Evolutionary conservation across 2,113 vertebrate species (phyloP).

Genomic region (Hepsetus odoe): DNA sequence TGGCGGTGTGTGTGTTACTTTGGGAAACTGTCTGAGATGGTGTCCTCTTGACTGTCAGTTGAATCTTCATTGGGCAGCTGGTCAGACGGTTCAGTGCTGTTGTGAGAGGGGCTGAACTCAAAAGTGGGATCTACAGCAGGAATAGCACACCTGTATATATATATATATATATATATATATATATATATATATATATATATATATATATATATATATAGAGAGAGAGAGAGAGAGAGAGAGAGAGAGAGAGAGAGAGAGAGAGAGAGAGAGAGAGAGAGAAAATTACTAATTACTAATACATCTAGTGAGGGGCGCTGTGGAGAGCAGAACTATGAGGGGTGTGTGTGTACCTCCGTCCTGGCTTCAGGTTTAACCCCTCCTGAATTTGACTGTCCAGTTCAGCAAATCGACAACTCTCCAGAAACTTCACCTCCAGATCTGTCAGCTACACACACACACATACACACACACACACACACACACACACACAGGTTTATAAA

Average conservation of each 20-base stretch:
- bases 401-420: not conserved
- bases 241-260: not conserved
- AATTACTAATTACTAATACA: too few relatives aligned
- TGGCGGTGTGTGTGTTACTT: slow-evolving; percentile 22
- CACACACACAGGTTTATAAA: not conserved
- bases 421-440: slow-evolving; percentile 45
- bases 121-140: not conserved
- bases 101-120: not conserved
- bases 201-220: not conserved
- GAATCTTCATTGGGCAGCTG: slow-evolving; percentile 8
- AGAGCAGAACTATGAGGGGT: not conserved
- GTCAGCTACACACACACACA: slow-evolving; percentile 29
- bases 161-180: too few relatives aligned
- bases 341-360: not conserved
- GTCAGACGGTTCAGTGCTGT: not conserved
- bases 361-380: not conserved
- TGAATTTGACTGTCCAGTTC: slow-evolving; percentile 21
- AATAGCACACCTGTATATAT: not conserved
- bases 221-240: not conserved
- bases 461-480: not conserved
- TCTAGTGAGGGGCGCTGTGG: too few relatives aligned
- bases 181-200: too few relatives aligned
- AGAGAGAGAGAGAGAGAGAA: too few relatives aligned
- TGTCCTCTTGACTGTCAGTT: slow-evolving; percentile 4
- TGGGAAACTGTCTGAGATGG: not conserved